These are phyloP conservation scores for Eumerus sabulonum DNA, from an alignment of 2,888 invertebrate genomes.

Conservation along the genomic window DNA sequence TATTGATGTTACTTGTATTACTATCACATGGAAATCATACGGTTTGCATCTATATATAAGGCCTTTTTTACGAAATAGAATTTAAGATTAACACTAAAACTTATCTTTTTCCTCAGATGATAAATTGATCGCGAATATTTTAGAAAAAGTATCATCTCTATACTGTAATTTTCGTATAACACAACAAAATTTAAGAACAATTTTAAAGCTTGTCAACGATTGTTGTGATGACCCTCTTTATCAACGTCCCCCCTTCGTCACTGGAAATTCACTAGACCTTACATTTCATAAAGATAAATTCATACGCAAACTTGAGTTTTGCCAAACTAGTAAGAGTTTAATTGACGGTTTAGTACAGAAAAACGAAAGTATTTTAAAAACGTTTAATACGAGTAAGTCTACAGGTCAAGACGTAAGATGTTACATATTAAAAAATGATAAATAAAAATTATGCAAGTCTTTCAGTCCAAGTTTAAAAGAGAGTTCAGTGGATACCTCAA, in stretches of 20 bases:
- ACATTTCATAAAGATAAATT: constrained; percentile 75
- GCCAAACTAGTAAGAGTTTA: constrained; percentile 74
- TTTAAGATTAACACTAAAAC: background rate
- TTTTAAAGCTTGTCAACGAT: constrained; percentile 81
- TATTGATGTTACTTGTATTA: constrained; percentile 84
- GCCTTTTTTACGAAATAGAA: background rate
- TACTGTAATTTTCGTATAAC: constrained; percentile 72
- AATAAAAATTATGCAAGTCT: too few species aligned
- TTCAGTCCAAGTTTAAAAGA: too few species aligned
- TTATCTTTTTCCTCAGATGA: constrained; percentile 70
- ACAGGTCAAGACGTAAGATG: background rate
- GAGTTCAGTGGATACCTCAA: constrained; percentile 29
- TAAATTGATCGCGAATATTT: constrained; percentile 71
- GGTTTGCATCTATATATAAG: constrained; percentile 83
- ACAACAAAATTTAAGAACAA: constrained; percentile 83
- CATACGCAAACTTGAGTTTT: constrained; percentile 70
- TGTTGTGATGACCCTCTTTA: constrained; percentile 90
- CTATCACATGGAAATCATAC: constrained; percentile 89
- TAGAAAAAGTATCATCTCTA: constrained; percentile 71
- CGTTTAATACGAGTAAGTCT: background rate
- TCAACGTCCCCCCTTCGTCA: constrained; percentile 83
- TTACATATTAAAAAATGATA: background rate
- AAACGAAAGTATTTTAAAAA: constrained; percentile 76
- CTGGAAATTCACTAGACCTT: constrained; percentile 74
- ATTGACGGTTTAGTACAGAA: constrained; percentile 74